Percentiles rank a stretch among this genome's conserved stretches.
phyloP scores from a whole-genome alignment of 2,888 invertebrate genomes.

The Omphaloscelis lunosa region DNA sequence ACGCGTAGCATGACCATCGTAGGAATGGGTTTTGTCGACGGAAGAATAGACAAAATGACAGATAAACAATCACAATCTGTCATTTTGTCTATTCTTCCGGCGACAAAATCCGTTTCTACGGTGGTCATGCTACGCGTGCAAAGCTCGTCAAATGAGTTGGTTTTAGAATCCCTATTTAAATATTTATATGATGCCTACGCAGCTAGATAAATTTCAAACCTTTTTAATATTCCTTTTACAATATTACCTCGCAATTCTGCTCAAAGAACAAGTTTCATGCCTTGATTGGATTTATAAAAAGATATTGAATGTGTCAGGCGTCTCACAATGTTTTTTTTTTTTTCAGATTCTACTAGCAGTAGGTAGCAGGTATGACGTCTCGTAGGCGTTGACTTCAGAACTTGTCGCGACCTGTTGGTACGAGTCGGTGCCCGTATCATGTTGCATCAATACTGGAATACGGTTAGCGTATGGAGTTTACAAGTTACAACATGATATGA shows the following conservation, averaged over 20 bases:
- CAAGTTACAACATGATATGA: slow-evolving; percentile 9
- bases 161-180: background rate
- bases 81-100: too few species aligned
- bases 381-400: slow-evolving; percentile 42
- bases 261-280: slow-evolving; percentile 37
- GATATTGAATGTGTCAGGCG: slow-evolving; percentile 43
- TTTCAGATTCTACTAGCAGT: slow-evolving; percentile 29
- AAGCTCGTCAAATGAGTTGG: background rate
- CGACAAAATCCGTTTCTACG: too few species aligned
- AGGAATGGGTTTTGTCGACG: too few species aligned
- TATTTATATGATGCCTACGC: background rate
- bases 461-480: background rate
- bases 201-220: background rate
- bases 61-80: too few species aligned
- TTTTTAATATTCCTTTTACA: background rate
- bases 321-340: slow-evolving; percentile 26
- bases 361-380: slow-evolving; percentile 34
- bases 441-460: slow-evolving; percentile 11
- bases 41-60: too few species aligned
- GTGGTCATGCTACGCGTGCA: too few species aligned
- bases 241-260: slow-evolving; percentile 13
- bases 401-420: slow-evolving; percentile 52
- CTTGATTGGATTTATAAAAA: slow-evolving; percentile 55
- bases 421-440: slow-evolving; percentile 43
- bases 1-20: too few species aligned